These are phyloP conservation scores for Rhinopomastus cyanomelas DNA, from an alignment of 2,113 vertebrate species.

Conservation along the genomic window DNA sequence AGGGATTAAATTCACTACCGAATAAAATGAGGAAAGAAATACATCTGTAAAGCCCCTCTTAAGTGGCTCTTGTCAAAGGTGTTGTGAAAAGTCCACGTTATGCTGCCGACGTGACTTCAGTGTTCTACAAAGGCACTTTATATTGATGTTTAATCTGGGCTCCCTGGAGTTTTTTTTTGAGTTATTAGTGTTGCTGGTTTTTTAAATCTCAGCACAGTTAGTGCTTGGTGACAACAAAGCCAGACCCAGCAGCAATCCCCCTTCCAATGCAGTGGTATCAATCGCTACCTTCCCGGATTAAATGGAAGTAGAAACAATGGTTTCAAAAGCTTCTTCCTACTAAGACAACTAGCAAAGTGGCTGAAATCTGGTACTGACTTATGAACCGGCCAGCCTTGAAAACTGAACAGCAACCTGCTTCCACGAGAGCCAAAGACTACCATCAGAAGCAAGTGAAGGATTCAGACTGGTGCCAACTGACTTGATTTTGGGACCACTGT, in stretches of 20 bases:
- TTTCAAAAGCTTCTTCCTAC: neutral
- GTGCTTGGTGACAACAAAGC: neutral
- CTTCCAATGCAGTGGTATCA: neutral
- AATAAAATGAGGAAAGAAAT: neutral
- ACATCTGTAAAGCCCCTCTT: neutral
- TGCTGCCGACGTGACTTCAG: neutral
- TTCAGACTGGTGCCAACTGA: fast-evolving
- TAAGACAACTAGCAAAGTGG: neutral
- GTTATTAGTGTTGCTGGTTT: neutral
- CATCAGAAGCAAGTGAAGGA: neutral
- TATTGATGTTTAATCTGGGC: neutral
- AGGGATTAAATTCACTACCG: neutral
- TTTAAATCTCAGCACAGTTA: neutral
- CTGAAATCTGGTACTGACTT: neutral
- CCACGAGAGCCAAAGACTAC: neutral
- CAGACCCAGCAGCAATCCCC: neutral
- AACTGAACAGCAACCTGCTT: neutral
- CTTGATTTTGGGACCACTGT: fast-evolving
- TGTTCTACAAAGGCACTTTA: neutral
- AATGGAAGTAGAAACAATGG: neutral
- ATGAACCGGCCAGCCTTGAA: neutral
- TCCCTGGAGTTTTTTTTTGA: neutral
- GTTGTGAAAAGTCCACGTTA: neutral
- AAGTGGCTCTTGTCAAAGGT: neutral
- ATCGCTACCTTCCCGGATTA: neutral